Evolutionary conservation across 2,797 vertebrate genomes (phyloP).

Genomic region (Rhinoraja longicauda): DNA sequence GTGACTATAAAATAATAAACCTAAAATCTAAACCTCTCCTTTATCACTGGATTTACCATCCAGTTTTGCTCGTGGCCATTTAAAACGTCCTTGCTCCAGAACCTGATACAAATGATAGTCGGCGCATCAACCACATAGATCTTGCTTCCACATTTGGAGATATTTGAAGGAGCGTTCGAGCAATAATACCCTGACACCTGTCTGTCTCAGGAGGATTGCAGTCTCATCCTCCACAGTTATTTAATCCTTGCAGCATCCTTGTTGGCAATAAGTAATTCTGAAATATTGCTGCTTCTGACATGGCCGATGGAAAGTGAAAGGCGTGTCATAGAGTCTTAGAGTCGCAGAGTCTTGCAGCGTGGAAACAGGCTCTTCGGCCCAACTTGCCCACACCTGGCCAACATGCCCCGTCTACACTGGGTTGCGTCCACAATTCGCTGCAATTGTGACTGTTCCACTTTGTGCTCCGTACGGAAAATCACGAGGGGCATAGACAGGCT

Average conservation of each 20-base stretch:
- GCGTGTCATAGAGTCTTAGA: background rate
- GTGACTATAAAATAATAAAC: too few species aligned
- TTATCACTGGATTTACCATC: too few species aligned
- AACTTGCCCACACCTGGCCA: too few species aligned
- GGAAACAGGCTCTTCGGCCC: too few species aligned
- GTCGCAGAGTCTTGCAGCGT: too few species aligned
- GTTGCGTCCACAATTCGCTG: too few species aligned
- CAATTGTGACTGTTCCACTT: too few species aligned
- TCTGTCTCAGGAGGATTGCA: background rate
- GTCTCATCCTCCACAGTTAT: background rate
- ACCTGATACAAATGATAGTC: background rate
- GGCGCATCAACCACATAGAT: background rate
- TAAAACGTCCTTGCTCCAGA: background rate
- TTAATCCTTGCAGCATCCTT: background rate
- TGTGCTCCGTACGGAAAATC: too few species aligned
- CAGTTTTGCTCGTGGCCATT: background rate
- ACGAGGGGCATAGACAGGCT: too few species aligned
- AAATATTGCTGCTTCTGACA: background rate
- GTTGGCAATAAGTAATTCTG: background rate
- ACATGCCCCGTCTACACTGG: too few species aligned
- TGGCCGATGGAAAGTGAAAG: background rate
- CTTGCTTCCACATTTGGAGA: background rate
- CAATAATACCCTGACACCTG: background rate
- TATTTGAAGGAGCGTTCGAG: background rate
- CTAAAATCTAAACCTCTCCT: too few species aligned